These are phyloP conservation scores for Arctocebus calabarensis DNA, from an alignment of 2,797 vertebrate species.

Conservation along the genomic window DNA sequence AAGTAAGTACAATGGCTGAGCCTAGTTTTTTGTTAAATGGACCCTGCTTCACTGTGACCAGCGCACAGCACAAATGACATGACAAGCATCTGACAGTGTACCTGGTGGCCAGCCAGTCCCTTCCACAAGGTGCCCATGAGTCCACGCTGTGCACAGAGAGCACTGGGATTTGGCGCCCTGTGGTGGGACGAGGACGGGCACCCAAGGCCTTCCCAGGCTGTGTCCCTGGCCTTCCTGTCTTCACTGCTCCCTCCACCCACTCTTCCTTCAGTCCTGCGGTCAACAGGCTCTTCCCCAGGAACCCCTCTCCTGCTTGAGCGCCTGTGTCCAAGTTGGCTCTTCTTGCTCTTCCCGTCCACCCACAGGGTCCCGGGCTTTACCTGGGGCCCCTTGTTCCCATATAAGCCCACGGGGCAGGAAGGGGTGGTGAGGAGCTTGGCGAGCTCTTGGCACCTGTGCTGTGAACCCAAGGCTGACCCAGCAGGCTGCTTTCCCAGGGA, in stretches of 20 bases:
- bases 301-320: background rate
- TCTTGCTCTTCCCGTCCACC: background rate
- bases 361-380: background rate
- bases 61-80: rapidly evolving
- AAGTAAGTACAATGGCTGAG: background rate
- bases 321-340: background rate
- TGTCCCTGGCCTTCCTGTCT: background rate
- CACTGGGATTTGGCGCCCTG: background rate
- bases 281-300: background rate
- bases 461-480: background rate
- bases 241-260: background rate
- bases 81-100: background rate
- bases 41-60: background rate
- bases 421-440: background rate
- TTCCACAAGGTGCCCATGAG: background rate
- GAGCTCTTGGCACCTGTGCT: rapidly evolving
- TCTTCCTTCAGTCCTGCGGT: background rate
- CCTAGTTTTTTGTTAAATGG: background rate
- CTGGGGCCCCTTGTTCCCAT: background rate
- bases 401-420: background rate
- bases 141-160: no score
- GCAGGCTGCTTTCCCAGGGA: background rate
- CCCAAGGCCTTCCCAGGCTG: background rate
- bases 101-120: background rate
- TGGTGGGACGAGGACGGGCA: background rate